Percentiles rank a stretch among this genome's conserved stretches.
These are phyloP conservation scores for Microctenopoma steveboyesi DNA, from an alignment of 2,797 vertebrate species.

Conservation along the genomic window DNA sequence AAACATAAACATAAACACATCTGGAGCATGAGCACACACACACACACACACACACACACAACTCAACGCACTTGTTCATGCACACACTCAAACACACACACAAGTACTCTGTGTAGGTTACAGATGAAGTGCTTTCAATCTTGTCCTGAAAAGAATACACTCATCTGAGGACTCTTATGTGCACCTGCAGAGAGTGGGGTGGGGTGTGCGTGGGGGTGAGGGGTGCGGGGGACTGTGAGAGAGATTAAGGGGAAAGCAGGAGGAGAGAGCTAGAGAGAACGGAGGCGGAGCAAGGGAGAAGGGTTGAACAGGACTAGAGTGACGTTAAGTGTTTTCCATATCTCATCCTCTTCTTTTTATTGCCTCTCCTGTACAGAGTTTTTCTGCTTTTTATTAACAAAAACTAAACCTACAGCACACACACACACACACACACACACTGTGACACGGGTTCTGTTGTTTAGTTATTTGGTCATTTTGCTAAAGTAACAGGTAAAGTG, in stretches of 20 bases:
- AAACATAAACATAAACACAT: slow-evolving; percentile 38
- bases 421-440: neutral
- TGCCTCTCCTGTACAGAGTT: slow-evolving; percentile 26
- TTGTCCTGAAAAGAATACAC: slow-evolving; percentile 69
- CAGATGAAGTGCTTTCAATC: slow-evolving; percentile 75
- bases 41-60: slow-evolving; percentile 9
- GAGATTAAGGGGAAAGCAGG: neutral
- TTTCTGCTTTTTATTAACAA: neutral
- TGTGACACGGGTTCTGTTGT: neutral
- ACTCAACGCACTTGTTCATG: slow-evolving; percentile 2
- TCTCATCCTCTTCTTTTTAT: slow-evolving; percentile 13
- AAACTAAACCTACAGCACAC: neutral
- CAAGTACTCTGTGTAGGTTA: slow-evolving; percentile 53
- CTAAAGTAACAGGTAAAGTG: no score
- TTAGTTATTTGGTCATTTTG: no score
- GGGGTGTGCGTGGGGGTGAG: no score
- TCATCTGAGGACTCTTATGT: slow-evolving; percentile 71
- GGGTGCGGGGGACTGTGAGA: neutral
- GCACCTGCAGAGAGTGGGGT: slow-evolving; percentile 68
- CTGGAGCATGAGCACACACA: slow-evolving; percentile 4
- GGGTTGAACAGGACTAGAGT: slow-evolving; percentile 45
- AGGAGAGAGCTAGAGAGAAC: neutral
- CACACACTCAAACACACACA: slow-evolving; percentile 13
- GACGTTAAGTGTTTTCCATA: slow-evolving; percentile 53
- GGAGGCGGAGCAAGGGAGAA: neutral